Evolutionary conservation across 2,888 invertebrate genomes (phyloP), one percentile per base, ranked within the genome.

Genomic region (Himalopsyche japonica): DNA sequence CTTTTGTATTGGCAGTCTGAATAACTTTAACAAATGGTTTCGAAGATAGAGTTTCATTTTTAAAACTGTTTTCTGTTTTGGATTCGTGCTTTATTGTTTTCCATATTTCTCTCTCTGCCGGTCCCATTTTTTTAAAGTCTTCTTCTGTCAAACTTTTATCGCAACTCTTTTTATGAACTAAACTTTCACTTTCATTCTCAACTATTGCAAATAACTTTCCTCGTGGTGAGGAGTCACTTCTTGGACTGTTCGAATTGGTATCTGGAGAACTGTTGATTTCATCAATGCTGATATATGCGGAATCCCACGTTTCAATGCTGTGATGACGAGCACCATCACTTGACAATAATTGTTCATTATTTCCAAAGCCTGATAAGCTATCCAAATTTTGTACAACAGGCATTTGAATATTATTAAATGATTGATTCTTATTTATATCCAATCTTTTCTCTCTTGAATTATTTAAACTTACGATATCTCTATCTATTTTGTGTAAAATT

Each of bases 241-340:
- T 86, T n/a, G 84, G 76, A 78, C 81, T 87, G 87, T 91, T 91
- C 87, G 90, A 90, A 87, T 91, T 92, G 85, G 87, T 91, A 87
- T 92, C 92, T 57, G 92, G 90, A 8, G 91, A 90, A 88, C 90
- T 90, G 87, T 90, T 91, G 87, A 89, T 91, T 84, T 93, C 93
- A 87, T 93, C 93, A 86, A 93, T 92, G 89, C 93, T 93, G 87
- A 93, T 91, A 87, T 93, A 93, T 15, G 93, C 93, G 10, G 93
- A 93, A 89, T 93, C 93, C 91, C 92, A 92, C 86, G 90, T 90
- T 86, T 93, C 92, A 89, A 90, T 20, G 64, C 84, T 86, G 30
- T 76, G 78, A 43, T 78, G 57, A 18, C 76, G 43, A 18, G 20
- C 18, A 49, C 20, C 48, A 76, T 37, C 27, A 1, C 15, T 70